phyloP scores from a whole-genome alignment of 2,797 vertebrate species.

The Garrulus glandarius region DNA sequence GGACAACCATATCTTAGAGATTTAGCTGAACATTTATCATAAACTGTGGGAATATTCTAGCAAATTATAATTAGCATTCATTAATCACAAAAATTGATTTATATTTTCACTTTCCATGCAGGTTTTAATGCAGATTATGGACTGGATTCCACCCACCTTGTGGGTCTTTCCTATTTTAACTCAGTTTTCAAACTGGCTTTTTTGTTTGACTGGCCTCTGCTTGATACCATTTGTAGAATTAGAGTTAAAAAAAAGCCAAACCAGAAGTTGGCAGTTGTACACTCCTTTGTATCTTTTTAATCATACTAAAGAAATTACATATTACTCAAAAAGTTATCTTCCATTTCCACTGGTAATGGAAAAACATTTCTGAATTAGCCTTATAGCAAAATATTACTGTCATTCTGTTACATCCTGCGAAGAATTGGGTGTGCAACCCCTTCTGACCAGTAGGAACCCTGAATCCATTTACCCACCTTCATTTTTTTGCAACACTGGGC shows the following conservation, averaged over 20 bases:
- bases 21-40: neutral
- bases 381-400: neutral
- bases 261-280: neutral
- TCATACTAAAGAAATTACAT: neutral
- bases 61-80: neutral
- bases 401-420: neutral
- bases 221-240: neutral
- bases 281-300: neutral
- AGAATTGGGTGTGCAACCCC: neutral
- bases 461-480: neutral
- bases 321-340: neutral
- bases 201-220: neutral
- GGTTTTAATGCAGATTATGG: neutral
- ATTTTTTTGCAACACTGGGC: neutral
- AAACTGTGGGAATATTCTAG: neutral
- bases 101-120: neutral
- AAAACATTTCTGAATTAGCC: neutral
- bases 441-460: neutral
- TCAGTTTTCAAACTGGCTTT: neutral
- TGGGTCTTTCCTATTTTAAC: neutral
- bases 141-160: neutral
- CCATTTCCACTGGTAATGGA: neutral
- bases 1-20: neutral
- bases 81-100: neutral
- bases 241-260: neutral